Base-by-base conservation (phyloP, 2,113 vertebrate genomes). In the Regulus satrapa region DNA sequence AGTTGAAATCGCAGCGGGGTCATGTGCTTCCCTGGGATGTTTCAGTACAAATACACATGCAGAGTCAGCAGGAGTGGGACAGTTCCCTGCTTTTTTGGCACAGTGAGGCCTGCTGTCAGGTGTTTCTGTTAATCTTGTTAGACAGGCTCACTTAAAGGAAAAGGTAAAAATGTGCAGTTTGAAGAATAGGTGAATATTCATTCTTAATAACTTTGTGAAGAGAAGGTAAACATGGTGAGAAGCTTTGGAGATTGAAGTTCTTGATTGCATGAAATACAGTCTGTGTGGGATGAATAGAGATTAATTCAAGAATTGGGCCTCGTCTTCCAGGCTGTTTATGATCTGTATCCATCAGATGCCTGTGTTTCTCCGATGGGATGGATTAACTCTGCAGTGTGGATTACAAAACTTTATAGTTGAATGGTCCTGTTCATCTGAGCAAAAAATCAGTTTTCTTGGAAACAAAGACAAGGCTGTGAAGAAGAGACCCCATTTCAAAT, bases 11-110 rank as follows among this genome's bases (percentile, higher is more conserved):
- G 5, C 82, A 94, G 68, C 0, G 0, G 74, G 63, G 71, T 96
- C 90, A 95, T 92, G 72, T 84, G 92, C 88, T 94, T 58, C 46
- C 46, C 87, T 77, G 78, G 54, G 87, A 46, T 95, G 63, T 90
- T 95, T 93, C 5, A 3, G 79, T 91, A 74, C 88, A 77, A 93
- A 88, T 86, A 84, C 49, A 88, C 26, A 16, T 74, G 91, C 92
- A 46, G 38, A 20, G 75, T 97, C 94, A 95, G 94, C 96, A 95
- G 76, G 63, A 92, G 18, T 77, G 45, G 71, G 46, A 71, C 52
- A 55, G 66, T 62, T 83, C 80, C 92, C 79, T 93, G 83, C 71
- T 83, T 62, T 82, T 75, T 73, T 56, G 58, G 61, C 64, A 91
- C 84, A 46, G 66, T 4, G 1, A 73, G 45, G 69, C 66, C 73